Base-by-base conservation (phyloP, 2,888 invertebrate species). In the Caenorhabditis parvicauda region DNA sequence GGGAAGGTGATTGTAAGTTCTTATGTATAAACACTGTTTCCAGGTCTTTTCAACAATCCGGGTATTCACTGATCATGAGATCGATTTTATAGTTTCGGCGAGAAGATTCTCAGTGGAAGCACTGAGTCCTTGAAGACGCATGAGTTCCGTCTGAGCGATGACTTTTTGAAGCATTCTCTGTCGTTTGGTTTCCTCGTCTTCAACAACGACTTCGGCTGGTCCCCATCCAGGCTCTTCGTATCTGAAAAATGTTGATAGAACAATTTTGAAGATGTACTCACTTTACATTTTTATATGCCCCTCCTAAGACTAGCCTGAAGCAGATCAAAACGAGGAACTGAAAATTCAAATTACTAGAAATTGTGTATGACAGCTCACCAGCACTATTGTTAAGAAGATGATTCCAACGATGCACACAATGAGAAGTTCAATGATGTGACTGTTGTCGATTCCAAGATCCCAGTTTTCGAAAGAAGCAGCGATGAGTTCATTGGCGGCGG, bases 381-480 rank as follows among this genome's bases (percentile, higher is more conserved):
- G 19, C 14, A 52, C n/a, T 14, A 43, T 25, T 1, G 43, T 21
- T 2, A 52, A 19, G 9, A 32, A 29, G 14, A 44, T 38, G 12
- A 52, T 52, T 22, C 24, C 42, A n/a, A 42, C 1, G 22, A 52
- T 24, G 3, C 24, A 32, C 22, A 44, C 43, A 35, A 52, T 42
- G 3, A 52, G 21, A 7, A 52, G 35, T 28, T 52, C 44, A 28
- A 42, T 29, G 3, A 28, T 32, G 24, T 52, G 52, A 52, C 52
- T 52, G 35, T 52, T 52, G 9, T 52, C 12, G 24, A 28, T 4
- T 1, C 52, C 52, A 28, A 52, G 22, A 43, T 52, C 52, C 44
- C 29, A 52, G 25, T 41, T 52, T 44, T 43, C 22, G 21, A 52
- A 44, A 12, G 42, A 25, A 3, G 9, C 14, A 7, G 43, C 52